Base-by-base conservation (phyloP, 2,888 invertebrate genomes). In the Mythimna loreyi region DNA sequence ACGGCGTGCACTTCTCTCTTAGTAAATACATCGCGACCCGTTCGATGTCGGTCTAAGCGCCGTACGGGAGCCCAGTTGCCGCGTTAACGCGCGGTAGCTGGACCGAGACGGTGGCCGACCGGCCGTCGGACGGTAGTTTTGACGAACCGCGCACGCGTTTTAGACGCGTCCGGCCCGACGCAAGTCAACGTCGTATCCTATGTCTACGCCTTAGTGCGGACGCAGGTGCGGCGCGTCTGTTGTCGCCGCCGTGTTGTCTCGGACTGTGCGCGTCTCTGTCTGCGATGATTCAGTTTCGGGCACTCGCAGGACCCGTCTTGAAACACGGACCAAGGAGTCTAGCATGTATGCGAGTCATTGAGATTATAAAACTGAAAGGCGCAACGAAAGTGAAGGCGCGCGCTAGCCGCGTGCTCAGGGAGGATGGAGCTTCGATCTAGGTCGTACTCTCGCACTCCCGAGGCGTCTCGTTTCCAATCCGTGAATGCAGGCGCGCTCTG, bases 261-360 rank as follows among this genome's bases (percentile, higher is more conserved):
- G 86, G 89, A 89, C 90, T 80, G 89, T 89, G 86, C 85, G 85
- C 84, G 89, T 84, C 83, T 88, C 86, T 96, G 96, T 90, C 87
- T 70, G 88, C 89, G 92, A 90, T 92, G 92, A 86, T 90, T 90
- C 87, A 87, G 92, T 88, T 92, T 93, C 88, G 91, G 92, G 90
- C 90, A 91, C 92, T 94, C 92, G 93, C 95, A 94, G 96, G 97
- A 97, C 97, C 97, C 97, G 97, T 97, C 97, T 97, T 97, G 97
- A 90, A 89, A 89, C 89, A 89, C 90, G 90, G 89, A 90, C 89
- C 89, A 89, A 88, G 89, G 90, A 90, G 90, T 88, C 87, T 88
- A 88, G 86, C 97, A 96, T 96, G 96, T 97, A 94, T 96, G 97
- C 97, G 95, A 97, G 97, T 97, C 96, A 96, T 96, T 96, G 96